phyloP scores from a whole-genome alignment of 1,140 invertebrate genomes.

The Harpegnathos saltator region DNA sequence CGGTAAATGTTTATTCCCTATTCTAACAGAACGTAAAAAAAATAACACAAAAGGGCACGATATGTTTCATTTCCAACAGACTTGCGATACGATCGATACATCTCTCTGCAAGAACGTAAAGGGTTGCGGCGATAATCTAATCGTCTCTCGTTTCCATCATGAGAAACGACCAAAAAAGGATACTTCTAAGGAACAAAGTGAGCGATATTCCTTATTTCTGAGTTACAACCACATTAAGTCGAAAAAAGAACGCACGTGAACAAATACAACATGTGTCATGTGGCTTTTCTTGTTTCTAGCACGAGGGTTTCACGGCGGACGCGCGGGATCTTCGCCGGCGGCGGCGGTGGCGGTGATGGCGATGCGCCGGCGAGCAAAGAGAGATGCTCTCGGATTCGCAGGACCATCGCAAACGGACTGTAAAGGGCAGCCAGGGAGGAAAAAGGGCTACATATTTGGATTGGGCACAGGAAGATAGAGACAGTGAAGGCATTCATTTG shows the following conservation, averaged over 20 bases:
- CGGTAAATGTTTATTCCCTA: too few relatives aligned
- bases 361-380: conserved; percentile 20
- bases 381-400: conserved; percentile 48
- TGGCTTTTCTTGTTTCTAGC: neutral
- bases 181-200: too few relatives aligned
- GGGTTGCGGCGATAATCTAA: too few relatives aligned
- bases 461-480: conserved; percentile 78
- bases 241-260: neutral
- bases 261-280: neutral
- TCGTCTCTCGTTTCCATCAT: too few relatives aligned
- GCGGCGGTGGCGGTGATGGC: neutral
- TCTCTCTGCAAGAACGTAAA: too few relatives aligned
- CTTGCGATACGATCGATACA: too few relatives aligned
- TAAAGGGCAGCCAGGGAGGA: conserved; percentile 70
- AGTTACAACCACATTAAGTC: too few relatives aligned
- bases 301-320: neutral
- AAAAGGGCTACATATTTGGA: conserved; percentile 81
- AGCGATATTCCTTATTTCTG: too few relatives aligned
- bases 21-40: too few relatives aligned
- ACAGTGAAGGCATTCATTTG: conserved; percentile 84
- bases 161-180: too few relatives aligned
- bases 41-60: too few relatives aligned
- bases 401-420: conserved; percentile 57
- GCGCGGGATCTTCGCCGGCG: neutral
- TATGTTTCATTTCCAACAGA: too few relatives aligned